Conservation (phyloP, 2,797 vertebrate species). For the Emydoidea blandingii region DNA sequence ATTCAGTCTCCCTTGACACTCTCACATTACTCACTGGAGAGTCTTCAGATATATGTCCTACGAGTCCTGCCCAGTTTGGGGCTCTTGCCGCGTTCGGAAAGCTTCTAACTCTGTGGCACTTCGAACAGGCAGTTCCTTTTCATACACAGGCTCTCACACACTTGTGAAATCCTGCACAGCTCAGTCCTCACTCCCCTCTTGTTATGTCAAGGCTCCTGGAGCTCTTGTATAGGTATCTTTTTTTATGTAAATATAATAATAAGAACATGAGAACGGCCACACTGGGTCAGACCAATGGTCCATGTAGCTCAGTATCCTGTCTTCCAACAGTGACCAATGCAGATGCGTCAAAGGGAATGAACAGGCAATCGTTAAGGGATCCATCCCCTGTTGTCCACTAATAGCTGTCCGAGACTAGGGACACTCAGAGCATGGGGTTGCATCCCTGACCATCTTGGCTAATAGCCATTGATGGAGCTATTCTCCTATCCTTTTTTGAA, state of each 20-base stretch:
- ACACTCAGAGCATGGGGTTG: neutral
- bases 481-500: neutral
- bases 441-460: neutral
- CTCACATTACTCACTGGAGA: neutral
- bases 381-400: neutral
- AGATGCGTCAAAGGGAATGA: no score
- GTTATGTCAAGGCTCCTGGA: neutral
- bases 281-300: no score
- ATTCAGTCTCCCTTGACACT: neutral
- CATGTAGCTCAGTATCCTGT: no score
- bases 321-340: neutral
- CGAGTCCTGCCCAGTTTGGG: no score
- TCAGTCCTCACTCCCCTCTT: neutral
- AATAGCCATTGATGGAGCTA: neutral
- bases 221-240: neutral
- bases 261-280: no score
- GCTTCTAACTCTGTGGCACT: neutral
- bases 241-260: neutral
- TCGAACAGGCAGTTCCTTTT: neutral
- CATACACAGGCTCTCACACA: neutral
- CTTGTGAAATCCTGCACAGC: neutral
- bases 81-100: no score
- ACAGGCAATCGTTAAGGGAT: no score
- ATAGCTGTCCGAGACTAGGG: neutral
- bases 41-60: neutral